Percentiles rank a stretch among this genome's conserved stretches.
phyloP scores from a whole-genome alignment of 2,888 invertebrate genomes.

The Ophion slaviceki region DNA sequence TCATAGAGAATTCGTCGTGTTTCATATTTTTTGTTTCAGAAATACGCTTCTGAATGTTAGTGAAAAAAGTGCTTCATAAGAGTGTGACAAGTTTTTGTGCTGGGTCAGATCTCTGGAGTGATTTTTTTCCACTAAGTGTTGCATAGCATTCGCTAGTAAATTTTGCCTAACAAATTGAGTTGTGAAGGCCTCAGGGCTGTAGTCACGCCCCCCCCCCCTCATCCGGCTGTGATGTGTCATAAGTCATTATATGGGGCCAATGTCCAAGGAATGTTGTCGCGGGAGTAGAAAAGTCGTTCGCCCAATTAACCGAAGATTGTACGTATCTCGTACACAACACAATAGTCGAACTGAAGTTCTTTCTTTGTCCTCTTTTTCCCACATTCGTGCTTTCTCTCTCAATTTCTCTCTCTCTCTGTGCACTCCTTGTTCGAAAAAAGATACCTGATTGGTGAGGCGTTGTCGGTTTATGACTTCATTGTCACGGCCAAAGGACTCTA shows the following conservation, averaged over 20 bases:
- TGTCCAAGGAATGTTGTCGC: slow-evolving; percentile 11
- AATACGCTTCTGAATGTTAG: too few species aligned
- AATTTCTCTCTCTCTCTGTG: background rate
- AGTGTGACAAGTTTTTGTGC: too few species aligned
- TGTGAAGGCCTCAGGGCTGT: too few species aligned
- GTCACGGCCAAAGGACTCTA: slow-evolving; percentile 48
- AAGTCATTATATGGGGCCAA: slow-evolving; percentile 12
- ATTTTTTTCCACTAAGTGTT: too few species aligned
- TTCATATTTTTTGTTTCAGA: too few species aligned
- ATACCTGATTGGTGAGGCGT: background rate
- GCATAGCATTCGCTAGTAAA: too few species aligned
- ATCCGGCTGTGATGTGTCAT: background rate
- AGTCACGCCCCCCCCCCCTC: too few species aligned
- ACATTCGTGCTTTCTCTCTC: background rate
- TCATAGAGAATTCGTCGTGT: too few species aligned
- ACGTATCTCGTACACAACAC: slow-evolving; percentile 17
- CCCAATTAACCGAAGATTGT: slow-evolving; percentile 52
- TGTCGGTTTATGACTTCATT: slow-evolving; percentile 46
- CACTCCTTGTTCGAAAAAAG: background rate
- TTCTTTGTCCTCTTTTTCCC: slow-evolving; percentile 2
- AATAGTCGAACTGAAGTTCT: slow-evolving; percentile 9
- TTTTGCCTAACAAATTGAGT: too few species aligned
- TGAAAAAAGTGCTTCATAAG: too few species aligned
- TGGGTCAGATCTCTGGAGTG: too few species aligned
- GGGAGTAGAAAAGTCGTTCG: background rate